These are phyloP conservation scores for Pararge aegeria DNA, from an alignment of 1,140 invertebrate species.

Conservation along the genomic window DNA sequence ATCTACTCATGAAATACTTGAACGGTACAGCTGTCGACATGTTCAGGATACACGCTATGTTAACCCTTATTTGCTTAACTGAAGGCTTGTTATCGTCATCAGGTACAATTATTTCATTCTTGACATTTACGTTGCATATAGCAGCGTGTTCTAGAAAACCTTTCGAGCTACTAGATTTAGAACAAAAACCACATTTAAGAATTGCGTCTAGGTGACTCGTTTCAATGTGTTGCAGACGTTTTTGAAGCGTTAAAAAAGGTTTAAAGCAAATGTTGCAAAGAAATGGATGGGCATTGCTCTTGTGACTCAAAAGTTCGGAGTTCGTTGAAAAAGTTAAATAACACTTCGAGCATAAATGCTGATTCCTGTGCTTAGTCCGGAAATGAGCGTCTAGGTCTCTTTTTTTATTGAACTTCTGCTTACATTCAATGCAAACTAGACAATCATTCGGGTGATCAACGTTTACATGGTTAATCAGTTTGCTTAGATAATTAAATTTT, in stretches of 20 bases:
- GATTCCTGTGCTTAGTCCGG: conserved; percentile 42
- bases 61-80: conserved; percentile 50
- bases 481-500: conserved; percentile 47
- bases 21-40: conserved; percentile 65
- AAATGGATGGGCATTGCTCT: conserved; percentile 10
- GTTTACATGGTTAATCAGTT: conserved; percentile 56
- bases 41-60: conserved; percentile 59
- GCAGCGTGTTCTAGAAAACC: conserved; percentile 10
- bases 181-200: conserved; percentile 20
- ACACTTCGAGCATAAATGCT: conserved; percentile 46
- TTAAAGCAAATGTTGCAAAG: conserved; percentile 20
- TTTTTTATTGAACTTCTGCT: conserved; percentile 52
- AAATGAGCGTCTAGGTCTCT: conserved; percentile 47
- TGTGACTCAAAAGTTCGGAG: conserved; percentile 22
- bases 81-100: conserved; percentile 9
- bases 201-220: neutral
- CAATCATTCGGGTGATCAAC: conserved; percentile 46
- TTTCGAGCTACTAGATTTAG: neutral
- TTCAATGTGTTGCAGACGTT: conserved; percentile 20
- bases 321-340: conserved; percentile 33
- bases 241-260: conserved; percentile 4
- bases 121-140: conserved; percentile 6
- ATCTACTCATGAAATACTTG: conserved; percentile 54
- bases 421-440: conserved; percentile 56
- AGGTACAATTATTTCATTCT: neutral